Conservation (phyloP, 2,888 invertebrate genomes). For the Coronaproctus castanopsis region DNA sequence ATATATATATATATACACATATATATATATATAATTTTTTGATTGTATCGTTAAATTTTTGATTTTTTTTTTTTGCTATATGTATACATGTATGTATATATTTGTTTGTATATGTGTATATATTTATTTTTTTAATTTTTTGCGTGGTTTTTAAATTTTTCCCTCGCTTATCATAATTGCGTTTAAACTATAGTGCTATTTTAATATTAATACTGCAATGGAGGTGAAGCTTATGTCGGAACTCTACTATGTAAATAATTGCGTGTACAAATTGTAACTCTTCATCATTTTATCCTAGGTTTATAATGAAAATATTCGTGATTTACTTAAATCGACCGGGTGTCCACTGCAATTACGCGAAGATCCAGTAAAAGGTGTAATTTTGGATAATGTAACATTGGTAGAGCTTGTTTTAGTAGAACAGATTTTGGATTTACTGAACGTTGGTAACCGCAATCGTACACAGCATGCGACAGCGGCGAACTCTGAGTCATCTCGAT, state of each 20-base stretch:
- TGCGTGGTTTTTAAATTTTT: too few species aligned
- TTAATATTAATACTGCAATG: too few species aligned
- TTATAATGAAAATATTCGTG: conserved; percentile 81
- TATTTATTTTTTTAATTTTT: too few species aligned
- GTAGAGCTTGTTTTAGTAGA: conserved; percentile 51
- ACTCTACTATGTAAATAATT: too few species aligned
- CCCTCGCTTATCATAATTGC: too few species aligned
- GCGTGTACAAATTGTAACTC: too few species aligned
- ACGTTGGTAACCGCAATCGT: conserved; percentile 63
- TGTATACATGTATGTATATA: background rate
- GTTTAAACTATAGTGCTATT: too few species aligned
- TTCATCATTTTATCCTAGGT: too few species aligned
- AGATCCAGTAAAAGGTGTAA: conserved; percentile 39
- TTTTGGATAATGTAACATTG: conserved; percentile 56
- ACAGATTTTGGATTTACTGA: conserved; percentile 54
- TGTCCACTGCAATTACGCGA: conserved; percentile 61
- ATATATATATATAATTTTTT: too few species aligned
- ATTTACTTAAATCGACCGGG: conserved; percentile 47
- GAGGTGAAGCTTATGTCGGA: too few species aligned
- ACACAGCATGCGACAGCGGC: conserved; percentile 90
- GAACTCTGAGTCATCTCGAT: conserved; percentile 81
- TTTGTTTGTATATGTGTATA: too few species aligned
- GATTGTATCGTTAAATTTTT: conserved; percentile 38
- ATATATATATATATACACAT: too few species aligned
- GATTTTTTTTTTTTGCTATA: background rate